phyloP scores from a whole-genome alignment of 2,888 invertebrate species.

The Volucella bombylans region DNA sequence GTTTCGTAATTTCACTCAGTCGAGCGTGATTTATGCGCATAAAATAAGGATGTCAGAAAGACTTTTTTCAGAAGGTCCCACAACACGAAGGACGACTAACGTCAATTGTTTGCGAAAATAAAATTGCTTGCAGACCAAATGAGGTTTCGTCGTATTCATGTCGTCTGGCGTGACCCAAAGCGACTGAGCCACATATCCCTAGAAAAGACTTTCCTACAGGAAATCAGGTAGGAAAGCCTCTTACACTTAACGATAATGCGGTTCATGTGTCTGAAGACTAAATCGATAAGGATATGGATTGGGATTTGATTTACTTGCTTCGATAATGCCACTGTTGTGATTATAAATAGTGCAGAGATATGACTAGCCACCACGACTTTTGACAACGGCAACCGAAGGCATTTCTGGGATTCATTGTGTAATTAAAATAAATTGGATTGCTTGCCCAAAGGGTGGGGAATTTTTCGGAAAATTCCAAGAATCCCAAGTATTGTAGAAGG shows the following conservation, averaged over 20 bases:
- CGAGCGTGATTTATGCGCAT: constrained; percentile 56
- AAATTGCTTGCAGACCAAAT: constrained; percentile 36
- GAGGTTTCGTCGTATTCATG: constrained; percentile 16
- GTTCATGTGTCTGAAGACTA: constrained; percentile 17
- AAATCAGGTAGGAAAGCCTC: neutral
- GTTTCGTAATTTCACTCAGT: constrained; percentile 53
- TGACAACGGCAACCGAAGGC: no score
- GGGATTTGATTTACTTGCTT: neutral
- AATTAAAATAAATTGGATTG: no score
- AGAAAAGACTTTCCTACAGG: neutral
- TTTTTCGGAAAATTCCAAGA: no score
- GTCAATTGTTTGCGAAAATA: constrained; percentile 48
- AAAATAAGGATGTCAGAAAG: constrained; percentile 24
- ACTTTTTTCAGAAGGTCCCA: neutral
- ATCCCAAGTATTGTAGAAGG: no score
- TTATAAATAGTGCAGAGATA: no score
- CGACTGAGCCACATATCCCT: neutral
- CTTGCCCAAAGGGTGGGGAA: no score
- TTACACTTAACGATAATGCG: constrained; percentile 32
- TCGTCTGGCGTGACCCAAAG: neutral
- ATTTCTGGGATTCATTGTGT: no score
- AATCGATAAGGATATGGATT: constrained; percentile 20
- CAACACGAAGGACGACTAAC: constrained; percentile 1
- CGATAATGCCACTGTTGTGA: neutral
- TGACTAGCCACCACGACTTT: no score